Evolutionary conservation across 2,888 invertebrate species (phyloP).

Genomic region (Temnothorax unifasciatus): DNA sequence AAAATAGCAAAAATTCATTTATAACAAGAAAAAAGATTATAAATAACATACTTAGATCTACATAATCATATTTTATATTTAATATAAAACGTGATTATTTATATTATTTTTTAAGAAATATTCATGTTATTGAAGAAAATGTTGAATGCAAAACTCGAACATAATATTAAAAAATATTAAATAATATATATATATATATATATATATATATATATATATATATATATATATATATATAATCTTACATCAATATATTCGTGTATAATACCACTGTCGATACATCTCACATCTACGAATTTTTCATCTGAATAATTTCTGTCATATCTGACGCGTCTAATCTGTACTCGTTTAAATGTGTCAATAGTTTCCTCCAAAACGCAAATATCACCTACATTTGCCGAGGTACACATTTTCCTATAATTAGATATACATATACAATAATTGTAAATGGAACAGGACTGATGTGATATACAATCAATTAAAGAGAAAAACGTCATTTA

Average conservation of each 20-base stretch:
- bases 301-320: conserved; percentile 76
- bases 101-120: background rate
- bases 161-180: background rate
- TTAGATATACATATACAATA: background rate
- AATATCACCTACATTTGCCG: conserved; percentile 87
- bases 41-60: conserved; percentile 2
- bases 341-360: conserved; percentile 88
- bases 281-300: conserved; percentile 86
- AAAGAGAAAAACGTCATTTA: too few relatives aligned
- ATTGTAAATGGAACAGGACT: too few relatives aligned
- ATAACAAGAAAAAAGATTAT: background rate
- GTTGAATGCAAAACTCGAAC: background rate
- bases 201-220: too few relatives aligned
- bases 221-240: background rate
- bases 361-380: conserved; percentile 87
- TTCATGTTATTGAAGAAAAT: background rate
- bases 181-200: too few relatives aligned
- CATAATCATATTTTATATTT: background rate
- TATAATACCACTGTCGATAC: conserved; percentile 89
- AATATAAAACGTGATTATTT: background rate
- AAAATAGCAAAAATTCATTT: conserved; percentile 2
- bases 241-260: conserved; percentile 64
- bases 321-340: conserved; percentile 87
- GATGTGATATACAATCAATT: too few relatives aligned
- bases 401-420: conserved; percentile 61